Evolutionary conservation across 2,797 vertebrate genomes (phyloP), one percentile per base, ranked within the genome.

Genomic region (Enteromius unitaeniatus): DNA sequence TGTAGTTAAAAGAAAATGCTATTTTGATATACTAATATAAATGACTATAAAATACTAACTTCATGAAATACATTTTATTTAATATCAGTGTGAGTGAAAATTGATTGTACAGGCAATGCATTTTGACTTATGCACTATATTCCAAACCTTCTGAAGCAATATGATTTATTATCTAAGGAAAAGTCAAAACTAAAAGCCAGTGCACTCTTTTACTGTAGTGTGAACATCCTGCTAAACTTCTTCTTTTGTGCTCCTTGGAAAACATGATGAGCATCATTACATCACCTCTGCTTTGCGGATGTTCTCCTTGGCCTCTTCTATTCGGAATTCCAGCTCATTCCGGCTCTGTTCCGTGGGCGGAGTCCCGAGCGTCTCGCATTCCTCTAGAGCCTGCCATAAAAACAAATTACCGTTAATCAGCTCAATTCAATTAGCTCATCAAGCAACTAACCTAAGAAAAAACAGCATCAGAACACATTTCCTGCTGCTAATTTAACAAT

Each of bases 201-300:
- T 53, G 40, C 49, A 5, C 42, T 62, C 28, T 69, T 58, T 37
- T 21, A 26, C 51, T 40, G 53, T 23, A 26, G 1, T 1, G 1
- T 23, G 21, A 26, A 42, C 9, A 53, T 74, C 28, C 47, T 13
- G 17, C 47, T 34, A 14, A 53, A 34, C 49, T 14, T 51, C 17
- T 51, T 9, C 72, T 53, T 53, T 74, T n/a, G 5, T 34, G 28
- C 31, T 53, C 49, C 17, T 58, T 23, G n/a, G 26, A 37, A 80
- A 62, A 62, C 60, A 15, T 15, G 13, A 15, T 8, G 26, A 28
- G 60, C 23, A 26, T 62, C 23, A 17, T 62, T 62, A 62, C 82
- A 6, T 68, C 74, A 99, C 98, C 97, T 99, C 97, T 19, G 98
- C 96, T 93, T 98, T 98, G 87, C 98, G 97, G 69, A 99, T 97